phyloP scores from a whole-genome alignment of 2,797 vertebrate genomes.

The Chloroceryle inda region DNA sequence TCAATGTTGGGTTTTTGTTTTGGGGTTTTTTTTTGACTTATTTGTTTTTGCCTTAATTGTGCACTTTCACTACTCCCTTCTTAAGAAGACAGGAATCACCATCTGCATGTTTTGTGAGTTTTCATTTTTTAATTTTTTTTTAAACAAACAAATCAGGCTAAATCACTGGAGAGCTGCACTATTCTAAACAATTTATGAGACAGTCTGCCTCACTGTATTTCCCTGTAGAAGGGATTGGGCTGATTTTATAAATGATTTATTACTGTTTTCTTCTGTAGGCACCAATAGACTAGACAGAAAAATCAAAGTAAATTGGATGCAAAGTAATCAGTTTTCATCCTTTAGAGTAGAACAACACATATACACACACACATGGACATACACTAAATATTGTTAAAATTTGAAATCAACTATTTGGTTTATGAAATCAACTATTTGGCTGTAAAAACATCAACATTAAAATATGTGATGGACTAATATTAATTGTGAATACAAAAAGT shows the following conservation, averaged over 20 bases:
- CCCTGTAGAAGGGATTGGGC: conserved; percentile 65
- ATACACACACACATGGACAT: not conserved
- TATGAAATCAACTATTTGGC: not conserved
- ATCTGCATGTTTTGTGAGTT: not conserved
- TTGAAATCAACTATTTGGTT: not conserved
- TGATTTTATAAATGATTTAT: conserved; percentile 82
- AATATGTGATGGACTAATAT: not conserved
- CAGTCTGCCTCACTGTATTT: conserved; percentile 74
- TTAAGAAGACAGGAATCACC: conserved; percentile 4
- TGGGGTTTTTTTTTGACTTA: not conserved
- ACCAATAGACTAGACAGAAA: conserved; percentile 71
- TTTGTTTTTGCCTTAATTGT: conserved; percentile 39
- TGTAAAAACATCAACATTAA: not conserved
- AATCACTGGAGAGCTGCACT: conserved; percentile 68
- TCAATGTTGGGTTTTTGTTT: not conserved
- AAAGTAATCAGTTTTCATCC: conserved; percentile 47
- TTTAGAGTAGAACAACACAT: not conserved
- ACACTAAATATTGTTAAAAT: not conserved
- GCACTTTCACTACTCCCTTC: not conserved
- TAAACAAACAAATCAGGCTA: conserved; percentile 70
- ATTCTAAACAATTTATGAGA: conserved; percentile 82
- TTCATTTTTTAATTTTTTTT: not conserved
- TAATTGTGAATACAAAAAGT: not conserved
- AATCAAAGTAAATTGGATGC: conserved; percentile 73
- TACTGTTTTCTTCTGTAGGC: conserved; percentile 73